Evolutionary conservation across 2,797 vertebrate species (phyloP).

Genomic region (Notamacropus eugenii): DNA sequence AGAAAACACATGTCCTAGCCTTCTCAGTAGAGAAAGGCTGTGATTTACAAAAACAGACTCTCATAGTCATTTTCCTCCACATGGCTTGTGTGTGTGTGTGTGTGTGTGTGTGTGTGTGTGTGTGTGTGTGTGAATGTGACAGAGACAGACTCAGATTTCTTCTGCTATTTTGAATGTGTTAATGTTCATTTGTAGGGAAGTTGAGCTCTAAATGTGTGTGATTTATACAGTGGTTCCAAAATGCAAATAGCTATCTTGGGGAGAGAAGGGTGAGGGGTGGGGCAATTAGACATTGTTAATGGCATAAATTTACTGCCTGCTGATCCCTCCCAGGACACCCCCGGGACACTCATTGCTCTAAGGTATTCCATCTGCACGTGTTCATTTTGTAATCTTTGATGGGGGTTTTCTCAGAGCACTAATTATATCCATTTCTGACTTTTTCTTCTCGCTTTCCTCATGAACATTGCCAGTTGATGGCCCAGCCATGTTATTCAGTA

Average conservation of each 20-base stretch:
- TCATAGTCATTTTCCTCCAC: neutral
- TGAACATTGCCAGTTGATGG: neutral
- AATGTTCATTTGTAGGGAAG: neutral
- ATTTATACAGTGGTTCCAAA: neutral
- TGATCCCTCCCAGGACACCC: neutral
- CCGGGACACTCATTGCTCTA: neutral
- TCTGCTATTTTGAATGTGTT: neutral
- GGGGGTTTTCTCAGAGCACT: neutral
- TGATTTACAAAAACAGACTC: neutral
- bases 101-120: neutral
- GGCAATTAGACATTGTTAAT: neutral
- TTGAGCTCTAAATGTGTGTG: too few relatives aligned
- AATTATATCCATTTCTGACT: neutral
- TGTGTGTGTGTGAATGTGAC: neutral
- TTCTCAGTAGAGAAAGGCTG: neutral
- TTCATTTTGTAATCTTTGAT: neutral
- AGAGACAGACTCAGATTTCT: neutral
- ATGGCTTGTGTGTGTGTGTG: neutral
- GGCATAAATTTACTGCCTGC: neutral
- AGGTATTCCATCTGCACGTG: accelerated
- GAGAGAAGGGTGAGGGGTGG: neutral
- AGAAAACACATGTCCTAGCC: neutral
- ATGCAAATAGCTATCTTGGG: neutral
- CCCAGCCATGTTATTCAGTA: neutral
- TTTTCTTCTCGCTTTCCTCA: neutral